phyloP scores from a whole-genome alignment of 2,888 invertebrate genomes.

The Boloria selene region DNA sequence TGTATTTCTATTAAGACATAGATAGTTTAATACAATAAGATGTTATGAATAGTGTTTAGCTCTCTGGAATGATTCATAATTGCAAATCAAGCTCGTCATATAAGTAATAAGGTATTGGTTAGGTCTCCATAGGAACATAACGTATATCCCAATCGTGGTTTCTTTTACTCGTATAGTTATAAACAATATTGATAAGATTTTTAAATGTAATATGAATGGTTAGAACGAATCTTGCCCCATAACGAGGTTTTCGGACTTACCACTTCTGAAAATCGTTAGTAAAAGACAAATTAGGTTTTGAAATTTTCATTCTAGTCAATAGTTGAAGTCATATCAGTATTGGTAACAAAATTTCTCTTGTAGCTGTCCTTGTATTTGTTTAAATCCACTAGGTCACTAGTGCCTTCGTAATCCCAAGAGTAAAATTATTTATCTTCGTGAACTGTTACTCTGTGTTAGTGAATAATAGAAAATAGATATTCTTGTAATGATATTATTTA shows the following conservation, averaged over 20 bases:
- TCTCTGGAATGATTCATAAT: not conserved
- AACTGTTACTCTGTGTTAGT: constrained; percentile 73
- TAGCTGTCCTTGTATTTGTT: constrained; percentile 35
- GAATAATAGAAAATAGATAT: constrained; percentile 58
- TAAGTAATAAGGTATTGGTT: not conserved
- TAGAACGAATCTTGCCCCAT: constrained; percentile 47
- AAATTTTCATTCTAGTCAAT: constrained; percentile 59
- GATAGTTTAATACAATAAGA: constrained; percentile 14
- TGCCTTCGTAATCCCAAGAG: constrained; percentile 61
- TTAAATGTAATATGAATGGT: constrained; percentile 46
- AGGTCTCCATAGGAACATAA: constrained; percentile 33
- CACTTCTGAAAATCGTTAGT: constrained; percentile 38
- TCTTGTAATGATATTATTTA: constrained; percentile 43
- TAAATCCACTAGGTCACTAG: constrained; percentile 71
- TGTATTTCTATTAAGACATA: constrained; percentile 16
- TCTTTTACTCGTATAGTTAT: constrained; percentile 54
- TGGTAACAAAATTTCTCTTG: constrained; percentile 30
- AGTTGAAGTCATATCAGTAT: constrained; percentile 69
- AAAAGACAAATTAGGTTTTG: constrained; percentile 42
- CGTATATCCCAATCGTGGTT: constrained; percentile 47
- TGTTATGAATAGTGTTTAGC: constrained; percentile 1
- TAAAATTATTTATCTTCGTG: constrained; percentile 32
- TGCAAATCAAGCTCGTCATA: not conserved
- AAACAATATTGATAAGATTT: constrained; percentile 66
- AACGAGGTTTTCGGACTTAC: constrained; percentile 41